Base-by-base conservation (phyloP, 2,797 vertebrate genomes). In the Crypturellus tataupa region DNA sequence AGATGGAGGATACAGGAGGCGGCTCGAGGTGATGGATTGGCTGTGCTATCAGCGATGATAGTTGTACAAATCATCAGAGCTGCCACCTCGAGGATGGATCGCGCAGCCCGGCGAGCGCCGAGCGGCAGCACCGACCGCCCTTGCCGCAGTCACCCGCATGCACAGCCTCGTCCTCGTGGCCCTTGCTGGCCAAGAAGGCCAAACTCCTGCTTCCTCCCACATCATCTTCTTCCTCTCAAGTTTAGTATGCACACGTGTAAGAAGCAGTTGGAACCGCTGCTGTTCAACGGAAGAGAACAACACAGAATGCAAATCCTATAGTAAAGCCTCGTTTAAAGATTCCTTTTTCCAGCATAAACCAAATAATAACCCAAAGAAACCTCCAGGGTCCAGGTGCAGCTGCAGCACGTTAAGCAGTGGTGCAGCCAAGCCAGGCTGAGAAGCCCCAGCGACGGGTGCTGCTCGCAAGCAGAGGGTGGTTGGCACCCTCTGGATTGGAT, bases 121-220 rank as follows among this genome's bases (percentile, higher is more conserved):
- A 42, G 42, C 14, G 16, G 46, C 46, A 46, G 19, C 19, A 10
- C 19, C 46, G 46, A 9, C 46, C 9, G 46, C 46, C 46, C 46
- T 46, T 20, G 46, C 46, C 46, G 10, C 23, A 12, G 47, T 23
- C 47, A 24, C 23, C 10, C 21, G 21, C 21, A 12, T 24, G 47
- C 18, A 13, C 9, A 21, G 27, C 2, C 14, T 19, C 40, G 63
- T 10, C 58, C 65, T 12, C 18, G 31, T 39, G n/a, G 20, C 31
- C 55, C 27, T 31, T 44, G 33, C 2, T 0, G 60, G 42, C 16
- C 12, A 40, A 10, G 1, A 3, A 15, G 8, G 29, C 23, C 53
- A 68, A 25, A 25, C 0, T 1, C 11, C 12, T 29, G 4, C 21
- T 24, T 69, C 2, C 63, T 31, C 0, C 42, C 9, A 4, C 39